A percentile compares a stretch with the other conserved stretches of the same genome.
Evolutionary conservation across 2,113 vertebrate species (phyloP).

Genomic region (Tringa solitaria): DNA sequence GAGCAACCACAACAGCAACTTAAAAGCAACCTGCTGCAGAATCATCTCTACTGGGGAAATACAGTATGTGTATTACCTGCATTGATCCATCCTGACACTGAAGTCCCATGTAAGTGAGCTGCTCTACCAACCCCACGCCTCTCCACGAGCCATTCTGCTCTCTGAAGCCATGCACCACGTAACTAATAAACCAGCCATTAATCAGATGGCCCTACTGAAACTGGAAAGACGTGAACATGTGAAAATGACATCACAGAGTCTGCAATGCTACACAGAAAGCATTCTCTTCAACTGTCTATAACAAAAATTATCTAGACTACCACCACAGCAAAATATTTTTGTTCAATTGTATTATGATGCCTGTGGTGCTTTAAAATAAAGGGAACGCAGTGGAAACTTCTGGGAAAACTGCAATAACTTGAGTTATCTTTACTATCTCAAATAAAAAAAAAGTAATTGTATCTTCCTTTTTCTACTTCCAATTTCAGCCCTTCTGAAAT

Average conservation of each 20-base stretch:
- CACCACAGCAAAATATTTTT: background rate
- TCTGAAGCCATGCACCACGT: fast-evolving
- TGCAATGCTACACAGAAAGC: background rate
- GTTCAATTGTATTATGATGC: background rate
- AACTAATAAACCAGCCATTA: fast-evolving
- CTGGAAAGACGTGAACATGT: background rate
- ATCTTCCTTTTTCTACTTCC: background rate
- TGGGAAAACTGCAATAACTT: background rate
- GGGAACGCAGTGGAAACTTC: background rate
- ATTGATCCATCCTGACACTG: fast-evolving
- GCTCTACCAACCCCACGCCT: fast-evolving
- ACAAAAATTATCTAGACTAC: background rate
- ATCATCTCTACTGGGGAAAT: fast-evolving
- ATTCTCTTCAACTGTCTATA: background rate
- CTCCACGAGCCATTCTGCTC: fast-evolving
- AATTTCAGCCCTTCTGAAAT: background rate
- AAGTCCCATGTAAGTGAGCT: background rate
- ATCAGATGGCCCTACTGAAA: fast-evolving
- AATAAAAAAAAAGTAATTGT: background rate
- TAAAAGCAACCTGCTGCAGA: background rate
- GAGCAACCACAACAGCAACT: background rate
- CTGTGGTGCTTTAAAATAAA: background rate
- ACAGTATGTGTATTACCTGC: fast-evolving
- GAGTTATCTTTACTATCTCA: background rate
- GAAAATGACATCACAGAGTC: background rate